phyloP scores from a whole-genome alignment of 1,140 invertebrate genomes.

The Heliothis subflexa region DNA sequence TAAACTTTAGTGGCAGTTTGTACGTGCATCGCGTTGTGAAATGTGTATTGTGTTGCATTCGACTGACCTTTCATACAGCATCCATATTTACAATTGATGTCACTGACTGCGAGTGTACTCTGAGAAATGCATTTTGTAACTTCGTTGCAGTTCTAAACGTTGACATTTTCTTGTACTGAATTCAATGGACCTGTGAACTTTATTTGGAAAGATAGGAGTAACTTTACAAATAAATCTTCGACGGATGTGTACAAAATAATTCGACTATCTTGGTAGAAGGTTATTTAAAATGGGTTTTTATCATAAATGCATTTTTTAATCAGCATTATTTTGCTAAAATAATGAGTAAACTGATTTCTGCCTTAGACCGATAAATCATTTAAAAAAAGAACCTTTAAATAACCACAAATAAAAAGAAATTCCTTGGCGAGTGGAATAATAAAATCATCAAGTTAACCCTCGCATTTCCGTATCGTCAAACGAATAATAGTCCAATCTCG shows the following conservation, averaged over 20 bases:
- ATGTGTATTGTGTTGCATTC: conserved; percentile 36
- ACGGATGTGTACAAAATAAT: too few species aligned
- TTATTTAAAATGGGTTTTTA: too few species aligned
- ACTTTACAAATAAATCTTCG: neutral
- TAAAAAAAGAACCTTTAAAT: too few species aligned
- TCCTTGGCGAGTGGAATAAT: conserved; percentile 2
- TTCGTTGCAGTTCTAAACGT: neutral
- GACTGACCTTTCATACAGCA: conserved; percentile 33
- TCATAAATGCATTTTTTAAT: too few species aligned
- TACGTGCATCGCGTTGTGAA: conserved; percentile 13
- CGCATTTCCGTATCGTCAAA: conserved; percentile 10
- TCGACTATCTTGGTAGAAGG: too few species aligned
- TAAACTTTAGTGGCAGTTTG: conserved; percentile 26
- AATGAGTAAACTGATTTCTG: too few species aligned
- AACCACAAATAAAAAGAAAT: conserved; percentile 5
- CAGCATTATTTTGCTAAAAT: too few species aligned
- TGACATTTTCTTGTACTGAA: conserved; percentile 18
- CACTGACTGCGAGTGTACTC: conserved; percentile 33
- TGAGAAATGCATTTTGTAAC: conserved; percentile 17
- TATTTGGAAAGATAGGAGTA: neutral
- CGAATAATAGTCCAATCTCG: conserved; percentile 24
- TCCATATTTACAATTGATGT: conserved; percentile 29
- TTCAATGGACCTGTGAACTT: conserved; percentile 1
- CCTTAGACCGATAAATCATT: too few species aligned
- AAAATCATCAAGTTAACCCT: conserved; percentile 16